These are phyloP conservation scores for Ophion obscuratus DNA, from an alignment of 2,888 invertebrate species.

Conservation along the genomic window DNA sequence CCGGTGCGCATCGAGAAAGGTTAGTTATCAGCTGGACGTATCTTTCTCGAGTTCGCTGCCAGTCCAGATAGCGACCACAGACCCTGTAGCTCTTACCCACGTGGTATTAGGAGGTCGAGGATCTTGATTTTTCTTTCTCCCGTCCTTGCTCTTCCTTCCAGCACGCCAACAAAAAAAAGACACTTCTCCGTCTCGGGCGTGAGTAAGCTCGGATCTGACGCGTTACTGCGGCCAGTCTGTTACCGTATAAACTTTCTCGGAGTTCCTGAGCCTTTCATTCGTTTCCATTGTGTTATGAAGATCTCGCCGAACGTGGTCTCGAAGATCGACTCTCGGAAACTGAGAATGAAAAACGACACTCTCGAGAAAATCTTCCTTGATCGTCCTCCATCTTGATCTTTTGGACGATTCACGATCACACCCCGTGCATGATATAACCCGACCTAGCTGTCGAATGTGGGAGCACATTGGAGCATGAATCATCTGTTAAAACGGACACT, in stretches of 20 bases:
- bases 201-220: conserved; percentile 62
- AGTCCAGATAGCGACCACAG: conserved; percentile 44
- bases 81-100: conserved; percentile 52
- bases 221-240: conserved; percentile 44
- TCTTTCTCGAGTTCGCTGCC: conserved; percentile 44
- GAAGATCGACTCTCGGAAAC: conserved; percentile 40
- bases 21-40: conserved; percentile 64
- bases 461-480: background rate
- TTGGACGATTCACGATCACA: background rate
- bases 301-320: conserved; percentile 40
- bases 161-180: conserved; percentile 38
- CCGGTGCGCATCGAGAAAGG: conserved; percentile 60
- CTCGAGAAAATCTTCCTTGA: background rate
- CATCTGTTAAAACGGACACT: background rate
- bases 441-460: background rate
- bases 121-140: conserved; percentile 43
- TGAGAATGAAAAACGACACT: conserved; percentile 2
- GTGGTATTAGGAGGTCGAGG: conserved; percentile 57
- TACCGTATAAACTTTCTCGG: conserved; percentile 51
- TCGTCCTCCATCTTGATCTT: background rate
- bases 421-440: background rate
- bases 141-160: conserved; percentile 5
- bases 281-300: conserved; percentile 52
- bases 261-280: conserved; percentile 39
- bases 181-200: conserved; percentile 32